These are phyloP conservation scores for Hypotaenidia okinawae DNA, from an alignment of 2,797 vertebrate species.

Conservation along the genomic window DNA sequence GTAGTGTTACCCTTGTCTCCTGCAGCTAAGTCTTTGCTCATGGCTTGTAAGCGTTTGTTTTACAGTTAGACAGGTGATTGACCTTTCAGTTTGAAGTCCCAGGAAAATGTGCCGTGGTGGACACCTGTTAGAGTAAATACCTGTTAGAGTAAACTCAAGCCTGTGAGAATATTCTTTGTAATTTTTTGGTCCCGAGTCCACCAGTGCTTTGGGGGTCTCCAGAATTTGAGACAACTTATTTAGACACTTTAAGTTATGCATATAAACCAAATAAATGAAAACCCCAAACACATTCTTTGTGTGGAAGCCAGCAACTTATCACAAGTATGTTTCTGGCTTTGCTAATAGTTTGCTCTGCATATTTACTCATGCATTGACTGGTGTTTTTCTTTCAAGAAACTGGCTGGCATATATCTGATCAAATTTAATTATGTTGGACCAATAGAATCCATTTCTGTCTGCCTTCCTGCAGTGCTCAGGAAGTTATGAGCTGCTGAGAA, in stretches of 20 bases:
- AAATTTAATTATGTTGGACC: neutral
- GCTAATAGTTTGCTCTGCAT: neutral
- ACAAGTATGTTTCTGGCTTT: neutral
- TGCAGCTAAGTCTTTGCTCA: neutral
- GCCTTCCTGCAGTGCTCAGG: neutral
- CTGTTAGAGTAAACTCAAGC: neutral
- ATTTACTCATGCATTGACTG: neutral
- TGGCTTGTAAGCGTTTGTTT: neutral
- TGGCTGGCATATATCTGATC: neutral
- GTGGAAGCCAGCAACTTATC: neutral
- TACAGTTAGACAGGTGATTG: neutral
- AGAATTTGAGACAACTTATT: neutral
- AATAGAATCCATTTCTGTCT: neutral
- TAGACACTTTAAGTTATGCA: neutral
- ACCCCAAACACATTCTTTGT: accelerated
- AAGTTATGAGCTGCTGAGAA: neutral
- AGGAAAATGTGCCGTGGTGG: neutral
- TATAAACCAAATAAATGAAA: neutral
- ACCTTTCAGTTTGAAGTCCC: neutral
- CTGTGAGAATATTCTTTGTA: neutral
- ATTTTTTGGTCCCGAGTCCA: neutral
- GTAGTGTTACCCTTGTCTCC: neutral
- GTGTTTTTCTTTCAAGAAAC: neutral
- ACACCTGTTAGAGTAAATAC: neutral
- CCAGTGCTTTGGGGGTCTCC: neutral